These are phyloP conservation scores for Hyles vespertilio DNA, from an alignment of 1,140 invertebrate genomes.

Conservation along the genomic window DNA sequence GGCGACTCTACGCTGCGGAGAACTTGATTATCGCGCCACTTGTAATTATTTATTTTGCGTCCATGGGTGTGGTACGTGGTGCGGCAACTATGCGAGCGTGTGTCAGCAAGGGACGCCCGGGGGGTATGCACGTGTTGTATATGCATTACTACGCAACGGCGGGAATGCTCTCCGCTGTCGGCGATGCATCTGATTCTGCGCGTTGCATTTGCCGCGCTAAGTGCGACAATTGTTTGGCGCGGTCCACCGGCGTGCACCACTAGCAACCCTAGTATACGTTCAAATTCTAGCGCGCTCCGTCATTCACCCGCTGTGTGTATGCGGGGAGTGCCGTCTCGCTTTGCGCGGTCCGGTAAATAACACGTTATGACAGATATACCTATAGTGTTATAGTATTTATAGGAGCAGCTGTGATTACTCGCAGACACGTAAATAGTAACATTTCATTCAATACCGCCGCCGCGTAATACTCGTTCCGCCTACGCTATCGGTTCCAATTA, in stretches of 20 bases:
- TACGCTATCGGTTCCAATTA: no score
- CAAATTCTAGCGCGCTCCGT: no score
- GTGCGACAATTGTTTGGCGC: constrained; percentile 20
- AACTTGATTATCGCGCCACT: constrained; percentile 6
- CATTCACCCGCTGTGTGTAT: no score
- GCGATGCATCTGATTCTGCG: constrained; percentile 39
- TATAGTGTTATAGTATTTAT: no score
- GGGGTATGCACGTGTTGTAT: constrained; percentile 45
- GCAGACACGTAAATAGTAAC: no score
- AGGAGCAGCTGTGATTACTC: no score
- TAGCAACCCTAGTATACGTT: constrained; percentile 6
- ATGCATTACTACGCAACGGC: constrained; percentile 36
- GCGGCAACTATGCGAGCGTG: constrained; percentile 30
- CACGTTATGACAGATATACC: no score
- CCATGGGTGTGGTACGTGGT: constrained; percentile 46
- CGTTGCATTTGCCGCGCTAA: constrained; percentile 23
- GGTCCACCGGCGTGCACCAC: background rate
- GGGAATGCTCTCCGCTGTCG: constrained; percentile 20
- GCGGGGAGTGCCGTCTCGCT: no score
- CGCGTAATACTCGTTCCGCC: no score
- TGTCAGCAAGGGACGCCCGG: constrained; percentile 19
- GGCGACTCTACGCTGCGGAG: constrained; percentile 1
- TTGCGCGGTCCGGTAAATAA: no score
- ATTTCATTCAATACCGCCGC: no score
- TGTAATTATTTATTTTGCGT: constrained; percentile 27